Conservation (phyloP, 2,888 invertebrate genomes). For the Luperina testacea region DNA sequence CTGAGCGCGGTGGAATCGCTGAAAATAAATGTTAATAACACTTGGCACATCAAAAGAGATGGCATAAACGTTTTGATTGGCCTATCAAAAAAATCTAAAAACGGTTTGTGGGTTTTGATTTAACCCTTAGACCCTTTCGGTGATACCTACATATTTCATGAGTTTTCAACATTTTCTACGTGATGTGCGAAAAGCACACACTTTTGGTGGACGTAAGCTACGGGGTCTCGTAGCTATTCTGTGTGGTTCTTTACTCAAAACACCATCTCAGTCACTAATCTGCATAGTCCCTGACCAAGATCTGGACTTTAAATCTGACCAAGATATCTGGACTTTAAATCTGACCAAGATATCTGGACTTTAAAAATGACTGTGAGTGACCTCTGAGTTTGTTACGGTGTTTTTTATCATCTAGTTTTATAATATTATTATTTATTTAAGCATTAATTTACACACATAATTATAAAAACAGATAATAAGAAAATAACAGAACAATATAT, state of each 20-base stretch:
- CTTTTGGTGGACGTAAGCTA: too few species aligned
- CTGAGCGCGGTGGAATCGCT: conserved; percentile 31
- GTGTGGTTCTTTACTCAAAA: background rate
- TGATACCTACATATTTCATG: background rate
- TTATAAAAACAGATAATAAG: background rate
- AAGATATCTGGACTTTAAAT: too few species aligned
- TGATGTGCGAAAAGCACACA: background rate
- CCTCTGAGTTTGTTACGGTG: too few species aligned
- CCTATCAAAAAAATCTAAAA: background rate
- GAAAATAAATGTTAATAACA: conserved; percentile 49
- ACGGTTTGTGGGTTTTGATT: background rate
- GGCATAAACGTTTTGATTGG: conserved; percentile 3
- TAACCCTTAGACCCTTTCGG: background rate
- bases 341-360: too few species aligned
- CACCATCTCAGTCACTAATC: background rate
- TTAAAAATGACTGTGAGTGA: too few species aligned
- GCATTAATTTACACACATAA: too few species aligned
- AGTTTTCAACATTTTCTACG: background rate
- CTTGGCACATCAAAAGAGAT: background rate
- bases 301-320: too few species aligned
- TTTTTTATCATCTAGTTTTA: background rate
- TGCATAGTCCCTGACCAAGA: too few species aligned
- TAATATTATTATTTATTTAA: too few species aligned
- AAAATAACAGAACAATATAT: background rate
- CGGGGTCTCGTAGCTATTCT: background rate